phyloP scores from a whole-genome alignment of 1,140 invertebrate genomes.

The Papilio aristodemus region DNA sequence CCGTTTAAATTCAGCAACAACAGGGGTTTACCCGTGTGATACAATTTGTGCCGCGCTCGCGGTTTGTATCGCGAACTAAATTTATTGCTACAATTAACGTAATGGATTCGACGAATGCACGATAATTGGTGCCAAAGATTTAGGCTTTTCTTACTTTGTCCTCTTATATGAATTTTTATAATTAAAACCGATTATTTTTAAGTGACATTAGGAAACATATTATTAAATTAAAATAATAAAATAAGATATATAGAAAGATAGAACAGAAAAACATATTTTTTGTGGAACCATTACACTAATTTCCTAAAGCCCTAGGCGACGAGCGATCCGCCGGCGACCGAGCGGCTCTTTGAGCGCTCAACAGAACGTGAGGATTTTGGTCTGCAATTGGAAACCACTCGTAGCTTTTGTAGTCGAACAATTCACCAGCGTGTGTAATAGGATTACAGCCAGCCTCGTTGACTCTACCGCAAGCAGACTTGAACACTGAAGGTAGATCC shows the following conservation, averaged over 20 bases:
- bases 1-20: constrained; percentile 15
- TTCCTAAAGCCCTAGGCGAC: neutral
- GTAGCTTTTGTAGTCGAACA: neutral
- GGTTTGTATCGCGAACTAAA: neutral
- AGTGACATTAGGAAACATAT: too few relatives aligned
- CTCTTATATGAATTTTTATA: too few relatives aligned
- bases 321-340: neutral
- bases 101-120: constrained; percentile 2
- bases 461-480: neutral
- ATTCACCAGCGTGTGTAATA: neutral
- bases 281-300: neutral
- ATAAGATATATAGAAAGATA: neutral
- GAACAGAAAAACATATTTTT: neutral
- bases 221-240: too few relatives aligned
- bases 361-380: neutral
- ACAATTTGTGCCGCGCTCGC: neutral
- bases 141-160: neutral
- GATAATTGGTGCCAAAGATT: neutral
- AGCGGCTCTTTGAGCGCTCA: neutral
- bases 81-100: constrained; percentile 13
- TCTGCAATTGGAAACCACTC: neutral
- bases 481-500: neutral
- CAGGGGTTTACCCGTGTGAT: neutral
- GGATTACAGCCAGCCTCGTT: neutral
- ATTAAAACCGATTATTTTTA: too few relatives aligned